Percentiles rank a stretch among this genome's conserved stretches.
Evolutionary conservation across 2,888 invertebrate genomes (phyloP).

Genomic region (Busseola fusca): DNA sequence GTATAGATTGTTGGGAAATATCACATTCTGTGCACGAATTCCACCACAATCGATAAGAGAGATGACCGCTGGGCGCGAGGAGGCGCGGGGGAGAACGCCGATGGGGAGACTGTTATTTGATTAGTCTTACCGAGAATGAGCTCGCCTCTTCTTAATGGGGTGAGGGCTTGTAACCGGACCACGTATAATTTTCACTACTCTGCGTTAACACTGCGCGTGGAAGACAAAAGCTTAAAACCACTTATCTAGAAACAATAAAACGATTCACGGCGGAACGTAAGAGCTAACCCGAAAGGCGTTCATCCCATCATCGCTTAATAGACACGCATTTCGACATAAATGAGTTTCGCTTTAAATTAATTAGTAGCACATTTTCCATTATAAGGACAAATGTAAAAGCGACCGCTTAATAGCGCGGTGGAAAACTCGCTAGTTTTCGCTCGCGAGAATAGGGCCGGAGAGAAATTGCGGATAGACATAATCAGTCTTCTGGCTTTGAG

Average conservation of each 20-base stretch:
- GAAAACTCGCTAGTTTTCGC: conserved; percentile 89
- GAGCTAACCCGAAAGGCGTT: conserved; percentile 80
- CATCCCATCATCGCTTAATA: conserved; percentile 87
- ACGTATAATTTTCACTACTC: conserved; percentile 84
- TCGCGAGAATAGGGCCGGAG: conserved; percentile 88
- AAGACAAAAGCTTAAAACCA: conserved; percentile 76
- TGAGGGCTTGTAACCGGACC: conserved; percentile 88
- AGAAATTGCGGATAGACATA: conserved; percentile 89
- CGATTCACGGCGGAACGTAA: conserved; percentile 72
- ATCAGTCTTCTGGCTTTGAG: conserved; percentile 89
- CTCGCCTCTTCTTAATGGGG: conserved; percentile 88
- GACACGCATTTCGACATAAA: conserved; percentile 89
- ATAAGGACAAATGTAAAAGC: conserved; percentile 89
- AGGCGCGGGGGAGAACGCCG: conserved; percentile 67
- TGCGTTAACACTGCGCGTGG: conserved; percentile 48
- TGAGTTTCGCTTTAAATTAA: conserved; percentile 89
- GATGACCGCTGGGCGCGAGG: conserved; percentile 88
- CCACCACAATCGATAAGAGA: conserved; percentile 89
- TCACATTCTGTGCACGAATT: conserved; percentile 89
- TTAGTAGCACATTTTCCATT: conserved; percentile 89
- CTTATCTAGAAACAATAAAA: conserved; percentile 80
- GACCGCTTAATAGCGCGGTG: conserved; percentile 89
- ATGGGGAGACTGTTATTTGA: conserved; percentile 89
- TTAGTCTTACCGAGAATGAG: conserved; percentile 90
- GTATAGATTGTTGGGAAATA: conserved; percentile 85